Evolutionary conservation across 2,797 vertebrate genomes (phyloP), one percentile per base, ranked within the genome.

Genomic region (Hipposideros larvatus): DNA sequence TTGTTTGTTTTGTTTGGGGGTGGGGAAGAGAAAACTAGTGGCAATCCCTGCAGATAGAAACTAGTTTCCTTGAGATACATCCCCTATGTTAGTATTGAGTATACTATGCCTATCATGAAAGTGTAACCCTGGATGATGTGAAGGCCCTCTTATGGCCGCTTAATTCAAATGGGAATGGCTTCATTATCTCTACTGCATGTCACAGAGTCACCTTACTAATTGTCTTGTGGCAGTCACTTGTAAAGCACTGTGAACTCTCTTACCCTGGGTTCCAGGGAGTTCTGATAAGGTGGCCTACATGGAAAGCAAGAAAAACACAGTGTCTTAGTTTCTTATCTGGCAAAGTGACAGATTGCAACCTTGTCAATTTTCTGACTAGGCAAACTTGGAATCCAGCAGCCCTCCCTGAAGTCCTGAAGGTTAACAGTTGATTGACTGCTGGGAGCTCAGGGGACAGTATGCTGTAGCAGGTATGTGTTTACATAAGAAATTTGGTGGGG

Each of bases 101-200:
- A 34, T n/a, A 1, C n/a, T 71, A 0, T 26, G 22, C 15, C 7
- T 0, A 18, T n/a, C 18, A 24, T 1, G 1, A 24, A 24, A 1
- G 10, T 2, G 0, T n/a, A 11, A 9, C 9, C 5, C 2, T 57
- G 24, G 66, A 63, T 41, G 37, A 15, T 26, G 14, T 37, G 34
- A n/a, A 14, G 61, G 11, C 5, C 0, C 0, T 19, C 51, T 65
- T 55, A 53, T 31, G 34, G 31, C 22, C 13, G 26, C 16, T 18
- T 68, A 11, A 1, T 31, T 7, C 16, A 13, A 41, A 19, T 7
- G 7, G 48, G 63, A n/a, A 37, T 21, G 66, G 16, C 19, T 43
- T 74, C 57, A 2, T n/a, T 41, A 4, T 37, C 74, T 59, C 22
- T 37, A 34, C 59, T 28, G 28, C 1, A 0, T 43, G 46, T 9